These are phyloP conservation scores for Hipparchia sbordonii DNA, from an alignment of 2,888 invertebrate genomes.

Conservation along the genomic window DNA sequence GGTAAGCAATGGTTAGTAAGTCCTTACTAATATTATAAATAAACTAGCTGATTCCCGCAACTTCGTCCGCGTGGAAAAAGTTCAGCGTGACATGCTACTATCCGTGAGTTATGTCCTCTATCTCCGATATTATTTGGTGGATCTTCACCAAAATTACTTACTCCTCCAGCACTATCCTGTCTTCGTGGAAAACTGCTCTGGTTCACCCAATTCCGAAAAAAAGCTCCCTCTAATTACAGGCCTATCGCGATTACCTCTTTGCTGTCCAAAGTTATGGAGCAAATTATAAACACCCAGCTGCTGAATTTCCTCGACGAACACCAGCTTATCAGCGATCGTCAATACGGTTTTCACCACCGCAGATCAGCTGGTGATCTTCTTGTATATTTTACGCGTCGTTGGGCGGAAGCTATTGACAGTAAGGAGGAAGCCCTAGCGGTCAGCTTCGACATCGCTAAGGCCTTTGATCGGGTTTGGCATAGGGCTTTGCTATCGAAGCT, in stretches of 20 bases:
- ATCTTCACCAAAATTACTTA: no score
- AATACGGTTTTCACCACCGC: neutral
- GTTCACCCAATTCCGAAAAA: no score
- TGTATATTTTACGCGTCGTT: neutral
- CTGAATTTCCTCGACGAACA: neutral
- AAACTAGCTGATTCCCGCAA: no score
- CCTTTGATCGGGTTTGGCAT: neutral
- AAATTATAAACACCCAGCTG: neutral
- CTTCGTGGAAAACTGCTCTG: no score
- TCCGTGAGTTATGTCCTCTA: no score
- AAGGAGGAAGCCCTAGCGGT: neutral
- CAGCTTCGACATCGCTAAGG: neutral
- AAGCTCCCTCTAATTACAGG: no score
- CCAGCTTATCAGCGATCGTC: neutral
- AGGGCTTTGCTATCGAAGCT: neutral
- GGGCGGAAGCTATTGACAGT: neutral
- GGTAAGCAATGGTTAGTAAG: slow-evolving; percentile 26
- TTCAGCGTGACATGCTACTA: no score
- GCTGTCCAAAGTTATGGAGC: neutral
- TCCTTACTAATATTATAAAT: neutral
- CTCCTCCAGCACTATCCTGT: no score
- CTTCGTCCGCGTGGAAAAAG: no score
- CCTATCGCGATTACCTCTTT: neutral
- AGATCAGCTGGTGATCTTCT: neutral
- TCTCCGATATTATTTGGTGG: no score